A percentile compares a stretch with the other conserved stretches of the same genome.
Conservation (phyloP, 2,113 vertebrate genomes). For the Hypanus sabinus region DNA sequence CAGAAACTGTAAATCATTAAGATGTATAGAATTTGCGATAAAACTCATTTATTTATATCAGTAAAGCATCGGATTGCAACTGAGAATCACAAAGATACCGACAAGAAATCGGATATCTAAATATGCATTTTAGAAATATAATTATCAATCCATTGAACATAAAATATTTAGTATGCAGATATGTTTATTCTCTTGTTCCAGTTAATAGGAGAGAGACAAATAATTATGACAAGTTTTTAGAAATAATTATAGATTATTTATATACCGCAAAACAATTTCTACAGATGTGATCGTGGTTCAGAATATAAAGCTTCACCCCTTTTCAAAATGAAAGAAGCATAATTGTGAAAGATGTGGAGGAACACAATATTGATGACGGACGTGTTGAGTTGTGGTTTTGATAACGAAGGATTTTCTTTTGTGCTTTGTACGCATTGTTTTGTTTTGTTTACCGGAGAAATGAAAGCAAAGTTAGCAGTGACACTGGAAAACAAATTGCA, state of each 20-base stretch:
- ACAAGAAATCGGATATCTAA: background rate
- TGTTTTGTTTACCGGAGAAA: slow-evolving; percentile 54
- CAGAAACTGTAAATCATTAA: background rate
- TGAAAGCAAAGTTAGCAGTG: slow-evolving; percentile 65
- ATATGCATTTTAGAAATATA: background rate
- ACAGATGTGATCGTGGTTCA: background rate
- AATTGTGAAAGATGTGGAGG: slow-evolving; percentile 8
- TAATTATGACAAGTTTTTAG: background rate
- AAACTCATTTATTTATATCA: background rate
- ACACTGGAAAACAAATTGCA: slow-evolving; percentile 61
- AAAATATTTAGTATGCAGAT: background rate
- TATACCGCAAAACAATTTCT: background rate
- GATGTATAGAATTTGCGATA: background rate
- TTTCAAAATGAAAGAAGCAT: background rate
- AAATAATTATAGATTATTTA: background rate
- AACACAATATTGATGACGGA: background rate
- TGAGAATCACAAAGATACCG: background rate
- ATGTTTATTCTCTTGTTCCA: background rate
- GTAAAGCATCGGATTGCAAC: background rate
- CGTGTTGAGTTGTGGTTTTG: slow-evolving; percentile 36
- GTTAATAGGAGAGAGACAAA: background rate
- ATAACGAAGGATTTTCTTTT: slow-evolving; percentile 30
- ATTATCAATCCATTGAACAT: background rate
- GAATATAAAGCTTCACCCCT: background rate
- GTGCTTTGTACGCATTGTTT: slow-evolving; percentile 34